Conservation (phyloP, 1,140 invertebrate species). For the Apocrypta bakeri region DNA sequence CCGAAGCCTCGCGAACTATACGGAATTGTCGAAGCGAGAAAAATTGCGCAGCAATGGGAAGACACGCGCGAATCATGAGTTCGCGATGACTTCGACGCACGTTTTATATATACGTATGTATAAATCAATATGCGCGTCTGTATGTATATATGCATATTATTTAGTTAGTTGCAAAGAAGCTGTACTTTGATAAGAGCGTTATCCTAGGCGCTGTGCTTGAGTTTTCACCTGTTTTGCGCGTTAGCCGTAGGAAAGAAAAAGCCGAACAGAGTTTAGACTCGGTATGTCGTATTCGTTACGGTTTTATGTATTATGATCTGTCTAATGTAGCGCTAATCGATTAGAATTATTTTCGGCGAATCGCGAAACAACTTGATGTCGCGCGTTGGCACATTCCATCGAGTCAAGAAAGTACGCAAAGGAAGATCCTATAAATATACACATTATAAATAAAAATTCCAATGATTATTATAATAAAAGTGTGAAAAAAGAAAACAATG, state of each 20-base stretch:
- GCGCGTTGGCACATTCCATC: conserved; percentile 38
- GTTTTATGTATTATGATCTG: neutral
- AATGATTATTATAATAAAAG: conserved; percentile 19
- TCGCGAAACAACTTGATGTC: neutral
- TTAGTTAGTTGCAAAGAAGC: neutral
- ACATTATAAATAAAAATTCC: conserved; percentile 23
- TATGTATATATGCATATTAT: conserved; percentile 29
- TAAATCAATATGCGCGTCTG: neutral
- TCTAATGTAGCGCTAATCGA: neutral
- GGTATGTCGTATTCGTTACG: neutral
- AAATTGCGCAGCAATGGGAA: neutral
- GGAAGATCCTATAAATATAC: conserved; percentile 48
- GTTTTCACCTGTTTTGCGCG: neutral
- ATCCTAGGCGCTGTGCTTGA: conserved; percentile 29
- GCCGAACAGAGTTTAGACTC: neutral
- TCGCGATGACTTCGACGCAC: neutral
- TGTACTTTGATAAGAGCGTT: conserved; percentile 1
- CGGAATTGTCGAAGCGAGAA: neutral
- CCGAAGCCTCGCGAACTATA: too few relatives aligned
- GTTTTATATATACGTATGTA: neutral
- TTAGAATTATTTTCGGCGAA: conserved; percentile 7
- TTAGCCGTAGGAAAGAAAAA: neutral
- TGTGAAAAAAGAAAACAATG: neutral
- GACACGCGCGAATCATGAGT: neutral
- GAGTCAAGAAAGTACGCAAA: conserved; percentile 34